These are phyloP conservation scores for Crotalus viridis DNA, from an alignment of 2,113 vertebrate species.

Conservation along the genomic window DNA sequence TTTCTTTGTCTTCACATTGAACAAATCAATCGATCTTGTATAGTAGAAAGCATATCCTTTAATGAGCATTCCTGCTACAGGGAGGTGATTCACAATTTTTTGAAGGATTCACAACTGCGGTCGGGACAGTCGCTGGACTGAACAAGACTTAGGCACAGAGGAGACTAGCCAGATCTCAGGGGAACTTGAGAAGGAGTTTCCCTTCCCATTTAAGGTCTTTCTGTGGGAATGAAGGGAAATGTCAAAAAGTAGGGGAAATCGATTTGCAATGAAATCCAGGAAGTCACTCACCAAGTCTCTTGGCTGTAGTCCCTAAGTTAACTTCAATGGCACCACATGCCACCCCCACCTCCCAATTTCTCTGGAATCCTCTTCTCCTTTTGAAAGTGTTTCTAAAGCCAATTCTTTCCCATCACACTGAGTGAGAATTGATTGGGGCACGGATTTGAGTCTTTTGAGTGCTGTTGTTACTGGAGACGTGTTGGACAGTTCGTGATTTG, in stretches of 20 bases:
- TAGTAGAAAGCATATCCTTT: background rate
- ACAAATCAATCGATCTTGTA: background rate
- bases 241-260: background rate
- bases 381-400: background rate
- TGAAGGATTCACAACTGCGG: background rate
- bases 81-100: background rate
- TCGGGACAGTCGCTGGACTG: background rate
- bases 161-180: background rate
- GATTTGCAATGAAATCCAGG: background rate
- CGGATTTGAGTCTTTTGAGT: background rate
- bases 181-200: background rate
- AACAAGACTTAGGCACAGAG: background rate
- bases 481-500: background rate
- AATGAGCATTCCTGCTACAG: background rate
- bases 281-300: background rate
- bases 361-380: background rate
- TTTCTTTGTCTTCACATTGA: accelerated
- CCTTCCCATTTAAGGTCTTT: background rate
- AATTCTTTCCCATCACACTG: background rate
- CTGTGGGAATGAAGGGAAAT: background rate
- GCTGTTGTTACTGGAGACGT: background rate
- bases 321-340: background rate
- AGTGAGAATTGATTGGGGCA: background rate
- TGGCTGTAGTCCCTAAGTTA: background rate
- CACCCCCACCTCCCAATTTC: background rate